Base-by-base conservation (phyloP, 2,797 vertebrate species). In the Dryobates pubescens region DNA sequence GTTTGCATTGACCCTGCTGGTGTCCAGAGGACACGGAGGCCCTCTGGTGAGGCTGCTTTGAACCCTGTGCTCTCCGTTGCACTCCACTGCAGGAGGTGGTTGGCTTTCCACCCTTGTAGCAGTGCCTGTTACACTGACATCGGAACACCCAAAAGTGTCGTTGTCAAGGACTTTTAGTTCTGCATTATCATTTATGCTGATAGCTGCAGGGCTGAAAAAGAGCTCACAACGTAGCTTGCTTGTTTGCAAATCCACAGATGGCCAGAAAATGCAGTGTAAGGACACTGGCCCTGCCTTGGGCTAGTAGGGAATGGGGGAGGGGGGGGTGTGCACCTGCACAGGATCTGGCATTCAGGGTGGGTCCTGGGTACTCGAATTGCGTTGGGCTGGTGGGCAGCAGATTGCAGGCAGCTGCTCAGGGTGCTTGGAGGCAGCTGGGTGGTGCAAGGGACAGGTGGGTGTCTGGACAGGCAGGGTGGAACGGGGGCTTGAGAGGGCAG, bases 181-280 rank as follows among this genome's bases (percentile, higher is more conserved):
- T 94, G 87, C 91, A 67, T 96, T 93, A 92, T 88, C 85, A 86
- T 96, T 96, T 96, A 68, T 89, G 95, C 95, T 96, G 96, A 96
- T 94, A 89, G 47, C 83, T 54, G 96, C 93, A 94, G 89, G 81
- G 95, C 86, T 91, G 87, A 70, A 79, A 79, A 91, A 16, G 2
- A 91, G 85, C 88, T 96, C 82, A 32, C 71, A 45, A 51, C 43
- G 12, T 43, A 76, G 82, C 65, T 58, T 57, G 69, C 86, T 91
- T 51, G 75, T 95, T 91, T 83, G 92, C 87, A 81, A 56, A 81
- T 89, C 80, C 18, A 75, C 82, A 59, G 77, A 81, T 91, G 89
- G 89, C 79, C 87, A 72, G 84, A 72, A 89, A 92, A 75, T 38
- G 80, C 68, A 83, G 67, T 29, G 59, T 88, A 81, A 86, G 89